Evolutionary conservation across 2,888 invertebrate species (phyloP).

Genomic region (Thalpophila matura): DNA sequence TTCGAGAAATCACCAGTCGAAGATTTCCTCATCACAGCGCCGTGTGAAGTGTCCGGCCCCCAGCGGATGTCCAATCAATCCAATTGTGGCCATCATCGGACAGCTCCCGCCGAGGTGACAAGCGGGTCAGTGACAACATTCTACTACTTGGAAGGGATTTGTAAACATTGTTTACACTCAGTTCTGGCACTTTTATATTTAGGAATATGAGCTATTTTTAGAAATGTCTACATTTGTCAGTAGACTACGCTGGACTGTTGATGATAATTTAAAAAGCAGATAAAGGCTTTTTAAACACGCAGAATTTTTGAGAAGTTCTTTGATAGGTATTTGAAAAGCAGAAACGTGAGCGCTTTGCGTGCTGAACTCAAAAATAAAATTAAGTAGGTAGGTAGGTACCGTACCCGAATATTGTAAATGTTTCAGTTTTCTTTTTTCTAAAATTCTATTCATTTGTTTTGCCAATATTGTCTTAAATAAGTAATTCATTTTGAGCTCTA

Average conservation of each 20-base stretch:
- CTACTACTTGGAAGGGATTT: conserved; percentile 29
- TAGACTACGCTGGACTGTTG: too few species aligned
- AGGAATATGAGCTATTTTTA: not conserved
- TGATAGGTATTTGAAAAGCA: too few species aligned
- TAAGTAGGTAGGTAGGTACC: not conserved
- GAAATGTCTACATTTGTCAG: too few species aligned
- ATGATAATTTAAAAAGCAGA: too few species aligned
- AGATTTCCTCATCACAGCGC: conserved; percentile 44
- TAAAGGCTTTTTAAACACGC: too few species aligned
- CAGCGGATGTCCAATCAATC: conserved; percentile 73
- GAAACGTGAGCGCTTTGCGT: not conserved
- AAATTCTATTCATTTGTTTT: conserved; percentile 19
- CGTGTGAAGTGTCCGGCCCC: conserved; percentile 60
- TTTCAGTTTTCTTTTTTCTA: conserved; percentile 2
- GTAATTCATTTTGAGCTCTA: conserved; percentile 22
- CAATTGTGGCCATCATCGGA: conserved; percentile 69
- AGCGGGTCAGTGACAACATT: conserved; percentile 63
- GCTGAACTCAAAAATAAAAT: conserved; percentile 21
- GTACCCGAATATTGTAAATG: not conserved
- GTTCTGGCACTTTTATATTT: not conserved
- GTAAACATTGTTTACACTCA: conserved; percentile 10
- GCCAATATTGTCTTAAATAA: conserved; percentile 47
- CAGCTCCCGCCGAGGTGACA: conserved; percentile 61
- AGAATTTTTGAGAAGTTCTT: too few species aligned
- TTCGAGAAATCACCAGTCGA: conserved; percentile 49